These are phyloP conservation scores for Campoletis sonorensis DNA, from an alignment of 1,140 invertebrate genomes.

Conservation along the genomic window DNA sequence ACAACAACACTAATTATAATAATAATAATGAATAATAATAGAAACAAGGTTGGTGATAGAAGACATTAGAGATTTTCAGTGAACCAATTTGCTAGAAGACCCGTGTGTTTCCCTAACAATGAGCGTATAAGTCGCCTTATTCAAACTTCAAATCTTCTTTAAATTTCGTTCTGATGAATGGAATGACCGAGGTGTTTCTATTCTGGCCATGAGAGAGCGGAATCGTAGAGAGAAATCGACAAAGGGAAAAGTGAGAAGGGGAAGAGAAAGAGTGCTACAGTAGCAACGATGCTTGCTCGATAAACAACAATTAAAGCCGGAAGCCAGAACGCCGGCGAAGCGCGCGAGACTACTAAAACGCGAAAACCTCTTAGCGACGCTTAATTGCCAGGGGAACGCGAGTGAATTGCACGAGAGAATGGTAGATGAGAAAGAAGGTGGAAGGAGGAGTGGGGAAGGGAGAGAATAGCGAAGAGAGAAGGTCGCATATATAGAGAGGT, in stretches of 20 bases:
- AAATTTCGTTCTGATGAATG: neutral
- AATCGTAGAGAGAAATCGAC: neutral
- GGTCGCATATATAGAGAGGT: conserved; percentile 3
- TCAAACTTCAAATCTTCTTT: neutral
- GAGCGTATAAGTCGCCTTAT: neutral
- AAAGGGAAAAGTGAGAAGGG: neutral
- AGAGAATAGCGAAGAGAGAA: conserved; percentile 14
- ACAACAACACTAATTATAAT: no score
- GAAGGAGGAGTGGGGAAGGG: neutral
- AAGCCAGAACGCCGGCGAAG: conserved; percentile 42
- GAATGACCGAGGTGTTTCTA: neutral
- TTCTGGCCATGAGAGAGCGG: neutral
- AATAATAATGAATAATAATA: no score
- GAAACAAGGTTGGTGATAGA: no score
- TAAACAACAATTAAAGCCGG: conserved; percentile 63
- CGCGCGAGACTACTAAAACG: conserved; percentile 54
- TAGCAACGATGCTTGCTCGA: conserved; percentile 51
- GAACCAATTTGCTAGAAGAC: no score
- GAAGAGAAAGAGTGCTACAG: neutral
- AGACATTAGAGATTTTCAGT: no score
- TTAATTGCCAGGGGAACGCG: conserved; percentile 58
- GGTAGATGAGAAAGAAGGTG: neutral
- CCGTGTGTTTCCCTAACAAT: no score
- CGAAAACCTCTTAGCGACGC: conserved; percentile 60
- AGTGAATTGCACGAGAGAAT: conserved; percentile 20